phyloP scores from a whole-genome alignment of 2,888 invertebrate genomes.

The Venusia cambrica region DNA sequence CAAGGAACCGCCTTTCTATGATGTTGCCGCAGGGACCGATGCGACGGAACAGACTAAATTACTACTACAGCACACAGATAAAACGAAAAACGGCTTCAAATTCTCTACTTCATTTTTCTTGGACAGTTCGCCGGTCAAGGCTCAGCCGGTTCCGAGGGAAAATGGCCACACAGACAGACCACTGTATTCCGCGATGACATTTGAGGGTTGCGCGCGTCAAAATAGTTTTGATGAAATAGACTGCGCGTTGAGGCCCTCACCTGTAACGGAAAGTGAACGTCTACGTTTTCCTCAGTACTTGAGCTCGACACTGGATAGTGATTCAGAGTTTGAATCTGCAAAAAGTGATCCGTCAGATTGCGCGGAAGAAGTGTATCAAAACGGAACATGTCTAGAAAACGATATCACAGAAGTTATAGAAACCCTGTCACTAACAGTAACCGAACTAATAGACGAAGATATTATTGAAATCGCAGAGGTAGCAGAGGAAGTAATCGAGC shows the following conservation, averaged over 20 bases:
- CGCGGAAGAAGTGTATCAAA: constrained; percentile 50
- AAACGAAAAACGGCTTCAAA: constrained; percentile 70
- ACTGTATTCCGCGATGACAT: constrained; percentile 69
- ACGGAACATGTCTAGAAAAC: constrained; percentile 43
- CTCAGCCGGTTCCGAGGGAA: constrained; percentile 65
- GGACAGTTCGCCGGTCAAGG: constrained; percentile 64
- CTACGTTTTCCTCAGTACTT: constrained; percentile 44
- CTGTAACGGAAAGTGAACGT: constrained; percentile 40
- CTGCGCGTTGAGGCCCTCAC: constrained; percentile 39
- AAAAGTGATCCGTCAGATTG: constrained; percentile 68
- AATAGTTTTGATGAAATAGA: constrained; percentile 68
- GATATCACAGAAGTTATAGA: constrained; percentile 50
- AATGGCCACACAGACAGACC: constrained; percentile 67
- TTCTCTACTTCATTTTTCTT: constrained; percentile 67
- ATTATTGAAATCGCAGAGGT: constrained; percentile 41
- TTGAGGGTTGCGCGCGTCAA: constrained; percentile 70
- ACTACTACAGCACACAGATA: constrained; percentile 70
- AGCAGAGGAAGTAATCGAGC: constrained; percentile 44
- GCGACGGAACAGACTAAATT: constrained; percentile 56
- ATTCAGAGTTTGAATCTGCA: constrained; percentile 74
- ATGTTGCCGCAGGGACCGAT: constrained; percentile 70
- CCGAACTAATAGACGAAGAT: constrained; percentile 40
- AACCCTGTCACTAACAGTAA: constrained; percentile 53
- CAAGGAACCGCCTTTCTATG: constrained; percentile 78
- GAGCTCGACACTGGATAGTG: constrained; percentile 57